phyloP scores from a whole-genome alignment of 2,888 invertebrate species.

The Lysandra bellargus region DNA sequence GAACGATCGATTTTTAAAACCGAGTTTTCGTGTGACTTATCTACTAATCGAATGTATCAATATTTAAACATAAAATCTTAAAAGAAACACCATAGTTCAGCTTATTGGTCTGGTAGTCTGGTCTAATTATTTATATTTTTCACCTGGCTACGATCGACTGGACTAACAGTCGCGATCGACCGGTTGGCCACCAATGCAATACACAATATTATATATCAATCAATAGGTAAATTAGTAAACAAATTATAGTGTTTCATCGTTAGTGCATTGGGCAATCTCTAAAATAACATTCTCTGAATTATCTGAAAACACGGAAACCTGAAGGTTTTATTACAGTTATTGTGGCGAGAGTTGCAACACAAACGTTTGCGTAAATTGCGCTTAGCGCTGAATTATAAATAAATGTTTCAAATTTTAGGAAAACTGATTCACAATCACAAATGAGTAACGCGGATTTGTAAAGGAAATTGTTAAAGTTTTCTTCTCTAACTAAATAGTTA shows the following conservation, averaged over 20 bases:
- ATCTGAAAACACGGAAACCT: slow-evolving; percentile 8
- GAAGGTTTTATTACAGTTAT: slow-evolving; percentile 6
- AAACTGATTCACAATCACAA: slow-evolving; percentile 18
- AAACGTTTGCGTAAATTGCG: slow-evolving; percentile 23
- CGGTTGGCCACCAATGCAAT: too few relatives aligned
- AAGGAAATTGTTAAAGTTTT: background rate
- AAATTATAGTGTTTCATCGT: background rate
- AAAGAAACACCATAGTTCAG: too few relatives aligned
- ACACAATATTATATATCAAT: too few relatives aligned
- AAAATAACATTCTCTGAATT: slow-evolving; percentile 11
- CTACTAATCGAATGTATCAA: too few relatives aligned
- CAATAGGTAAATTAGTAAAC: background rate
- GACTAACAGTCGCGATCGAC: too few relatives aligned
- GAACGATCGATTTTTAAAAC: too few relatives aligned
- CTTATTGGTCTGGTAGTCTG: too few relatives aligned
- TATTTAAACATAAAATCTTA: too few relatives aligned
- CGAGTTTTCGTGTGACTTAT: too few relatives aligned
- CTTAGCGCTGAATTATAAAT: slow-evolving; percentile 7
- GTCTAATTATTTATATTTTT: too few relatives aligned
- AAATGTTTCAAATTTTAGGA: slow-evolving; percentile 18
- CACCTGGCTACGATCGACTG: too few relatives aligned
- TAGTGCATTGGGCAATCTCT: background rate
- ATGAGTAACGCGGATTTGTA: background rate
- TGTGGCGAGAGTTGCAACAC: background rate
- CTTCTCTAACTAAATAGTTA: background rate